Base-by-base conservation (phyloP, 2,113 vertebrate species). In the Naja naja region DNA sequence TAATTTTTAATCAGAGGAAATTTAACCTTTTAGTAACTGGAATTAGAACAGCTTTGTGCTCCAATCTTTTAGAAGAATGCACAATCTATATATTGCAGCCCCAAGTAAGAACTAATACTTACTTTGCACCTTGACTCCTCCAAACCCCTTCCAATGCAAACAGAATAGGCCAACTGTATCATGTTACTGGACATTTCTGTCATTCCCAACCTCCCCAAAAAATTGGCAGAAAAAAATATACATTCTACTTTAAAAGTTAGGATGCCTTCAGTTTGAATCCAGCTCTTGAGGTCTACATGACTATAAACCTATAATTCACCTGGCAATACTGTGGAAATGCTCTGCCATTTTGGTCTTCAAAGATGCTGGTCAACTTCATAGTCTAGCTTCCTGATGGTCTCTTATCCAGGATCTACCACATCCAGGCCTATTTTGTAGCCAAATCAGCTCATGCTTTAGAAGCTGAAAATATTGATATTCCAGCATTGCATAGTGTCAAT, bases 1-100 rank as follows among this genome's bases (percentile, higher is more conserved):
- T 92, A 45, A 91, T 85, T 95, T 95, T 91, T 91, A 74, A 94
- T 25, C 30, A 30, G 64, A 86, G 91, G 10, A 93, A 94, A 89
- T 93, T 56, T 49, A 95, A 91, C 45, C 54, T 94, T 86, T 93
- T 89, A 87, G 54, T 1, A 3, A 43, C 27, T 90, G 34, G 89
- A 20, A 0, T 34, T 85, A 10, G 90, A 93, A 53, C 3, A 94
- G 18, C 4, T 1, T 45, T 93, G 39, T 90, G 0, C 39, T 91
- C 1, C 85, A 52, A 39, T 85, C 47, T 43, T 91, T 93, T 22
- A 47, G 3, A 74, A 81, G 16, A 20, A 81, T 39, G 34, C 14
- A 34, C n/a, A 74, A 18, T 74, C n/a, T n/a, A 81, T 39, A 34
- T 16, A 39, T 34, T 81, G 69, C n/a, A 81, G 69, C 16, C n/a